phyloP scores from a whole-genome alignment of 2,113 vertebrate genomes.

The Mugil cephalus region DNA sequence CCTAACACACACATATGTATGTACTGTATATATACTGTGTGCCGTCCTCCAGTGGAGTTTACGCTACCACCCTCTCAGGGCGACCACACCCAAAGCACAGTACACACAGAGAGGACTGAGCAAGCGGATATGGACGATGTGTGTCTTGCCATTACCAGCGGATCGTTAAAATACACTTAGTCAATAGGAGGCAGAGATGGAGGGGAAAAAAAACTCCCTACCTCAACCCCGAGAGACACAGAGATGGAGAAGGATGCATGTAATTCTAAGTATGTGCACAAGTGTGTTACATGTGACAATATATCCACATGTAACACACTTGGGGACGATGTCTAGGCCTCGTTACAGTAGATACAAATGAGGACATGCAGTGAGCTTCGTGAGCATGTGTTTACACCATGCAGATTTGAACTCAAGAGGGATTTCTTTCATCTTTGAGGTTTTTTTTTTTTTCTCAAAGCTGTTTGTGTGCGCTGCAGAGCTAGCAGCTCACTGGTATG shows the following conservation, averaged over 20 bases:
- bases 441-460: too few species aligned
- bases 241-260: neutral
- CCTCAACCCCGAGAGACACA: constrained; percentile 7
- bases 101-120: constrained; percentile 25
- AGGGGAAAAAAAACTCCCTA: neutral
- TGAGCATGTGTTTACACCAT: too few species aligned
- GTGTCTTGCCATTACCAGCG: constrained; percentile 26
- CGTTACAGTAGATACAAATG: too few species aligned
- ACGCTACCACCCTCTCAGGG: constrained; percentile 28
- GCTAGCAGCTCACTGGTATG: too few species aligned
- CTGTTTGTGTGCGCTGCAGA: too few species aligned
- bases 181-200: constrained; percentile 28
- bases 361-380: too few species aligned
- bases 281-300: constrained; percentile 4
- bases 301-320: too few species aligned
- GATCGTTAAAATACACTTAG: constrained; percentile 55
- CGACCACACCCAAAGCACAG: constrained; percentile 59
- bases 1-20: constrained; percentile 38
- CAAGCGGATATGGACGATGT: constrained; percentile 26
- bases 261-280: neutral
- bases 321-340: too few species aligned
- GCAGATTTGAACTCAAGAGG: too few species aligned
- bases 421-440: too few species aligned
- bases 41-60: constrained; percentile 46
- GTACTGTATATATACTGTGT: neutral